These are phyloP conservation scores for Sapajus apella DNA, from an alignment of 2,113 vertebrate genomes.

Conservation along the genomic window DNA sequence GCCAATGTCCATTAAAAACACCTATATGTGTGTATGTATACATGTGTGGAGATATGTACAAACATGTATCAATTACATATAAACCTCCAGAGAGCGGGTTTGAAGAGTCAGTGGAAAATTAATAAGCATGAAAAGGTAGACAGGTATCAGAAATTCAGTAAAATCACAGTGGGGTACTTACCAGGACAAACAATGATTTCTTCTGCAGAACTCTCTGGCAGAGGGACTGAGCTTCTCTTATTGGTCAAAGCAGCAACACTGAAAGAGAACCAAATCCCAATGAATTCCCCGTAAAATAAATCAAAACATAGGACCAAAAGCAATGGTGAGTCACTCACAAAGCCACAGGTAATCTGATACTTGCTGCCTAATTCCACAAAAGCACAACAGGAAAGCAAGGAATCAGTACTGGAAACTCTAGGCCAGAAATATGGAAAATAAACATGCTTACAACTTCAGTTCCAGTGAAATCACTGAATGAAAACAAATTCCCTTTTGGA, in stretches of 20 bases:
- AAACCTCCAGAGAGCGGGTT: not conserved
- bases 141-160: not conserved
- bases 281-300: constrained; percentile 54
- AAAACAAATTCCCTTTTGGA: constrained; percentile 48
- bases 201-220: constrained; percentile 76
- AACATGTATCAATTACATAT: constrained; percentile 9
- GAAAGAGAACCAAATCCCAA: constrained; percentile 73
- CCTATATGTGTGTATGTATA: not conserved
- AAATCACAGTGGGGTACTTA: constrained; percentile 75
- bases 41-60: not conserved
- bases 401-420: constrained; percentile 8
- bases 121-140: constrained; percentile 22
- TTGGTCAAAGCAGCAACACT: constrained; percentile 78
- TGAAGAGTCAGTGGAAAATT: constrained; percentile 37
- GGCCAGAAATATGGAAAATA: constrained; percentile 46
- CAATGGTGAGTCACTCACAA: constrained; percentile 57
- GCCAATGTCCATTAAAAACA: not conserved
- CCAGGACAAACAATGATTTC: constrained; percentile 91
- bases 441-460: constrained; percentile 46
- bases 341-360: constrained; percentile 54
- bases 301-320: constrained; percentile 2
- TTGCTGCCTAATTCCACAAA: constrained; percentile 69
- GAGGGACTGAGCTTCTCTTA: constrained; percentile 78
- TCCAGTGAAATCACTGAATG: constrained; percentile 59
- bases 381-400: constrained; percentile 49